These are phyloP conservation scores for Myanophis thanlyinensis DNA, from an alignment of 2,113 vertebrate genomes.

Conservation along the genomic window DNA sequence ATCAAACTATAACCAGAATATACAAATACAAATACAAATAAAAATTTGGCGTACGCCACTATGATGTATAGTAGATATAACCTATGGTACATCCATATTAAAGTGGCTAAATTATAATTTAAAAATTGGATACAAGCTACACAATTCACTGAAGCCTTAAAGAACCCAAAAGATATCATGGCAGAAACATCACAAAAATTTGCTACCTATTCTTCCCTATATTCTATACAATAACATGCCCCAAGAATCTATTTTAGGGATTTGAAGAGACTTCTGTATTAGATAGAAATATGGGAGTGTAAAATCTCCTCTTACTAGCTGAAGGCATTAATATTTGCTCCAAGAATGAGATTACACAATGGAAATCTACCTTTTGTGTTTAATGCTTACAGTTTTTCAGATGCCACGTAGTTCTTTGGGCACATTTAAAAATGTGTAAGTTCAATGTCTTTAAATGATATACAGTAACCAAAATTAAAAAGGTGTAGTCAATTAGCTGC, in stretches of 20 bases:
- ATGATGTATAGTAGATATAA: background rate
- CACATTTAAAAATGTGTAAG: background rate
- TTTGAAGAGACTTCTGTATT: background rate
- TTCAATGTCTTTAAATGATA: background rate
- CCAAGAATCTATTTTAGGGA: background rate
- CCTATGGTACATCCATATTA: background rate
- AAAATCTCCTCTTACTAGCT: background rate
- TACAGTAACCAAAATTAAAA: background rate
- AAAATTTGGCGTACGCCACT: background rate
- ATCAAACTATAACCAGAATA: background rate
- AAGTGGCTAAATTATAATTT: background rate
- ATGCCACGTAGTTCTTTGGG: background rate
- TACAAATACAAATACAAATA: background rate
- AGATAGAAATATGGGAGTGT: background rate
- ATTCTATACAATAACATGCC: background rate
- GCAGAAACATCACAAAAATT: background rate
- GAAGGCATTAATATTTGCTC: background rate
- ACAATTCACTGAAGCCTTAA: background rate
- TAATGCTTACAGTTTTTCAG: background rate
- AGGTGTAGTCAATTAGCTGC: background rate
- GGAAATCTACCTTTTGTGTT: background rate
- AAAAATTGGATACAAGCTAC: background rate
- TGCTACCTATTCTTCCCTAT: background rate
- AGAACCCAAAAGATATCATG: background rate
- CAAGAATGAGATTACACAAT: background rate